These are phyloP conservation scores for Tetramorium parvispinum DNA, from an alignment of 1,140 invertebrate genomes.

Conservation along the genomic window DNA sequence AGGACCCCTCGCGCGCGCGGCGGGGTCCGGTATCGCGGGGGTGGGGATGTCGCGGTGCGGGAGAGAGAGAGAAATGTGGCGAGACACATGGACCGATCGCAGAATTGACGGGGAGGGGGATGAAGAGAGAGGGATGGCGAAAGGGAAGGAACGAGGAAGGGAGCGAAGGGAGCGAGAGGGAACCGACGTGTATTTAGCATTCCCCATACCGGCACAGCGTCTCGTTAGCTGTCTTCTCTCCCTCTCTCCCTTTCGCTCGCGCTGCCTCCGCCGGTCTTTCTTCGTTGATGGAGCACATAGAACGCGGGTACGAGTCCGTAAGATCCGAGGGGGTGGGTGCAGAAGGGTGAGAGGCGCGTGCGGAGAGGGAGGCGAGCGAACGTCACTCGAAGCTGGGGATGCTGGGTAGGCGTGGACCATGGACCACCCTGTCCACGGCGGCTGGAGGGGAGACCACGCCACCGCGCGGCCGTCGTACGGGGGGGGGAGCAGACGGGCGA, in stretches of 20 bases:
- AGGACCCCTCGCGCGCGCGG: conserved; percentile 21
- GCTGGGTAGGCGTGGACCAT: conserved; percentile 78
- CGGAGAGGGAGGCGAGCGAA: conserved; percentile 65
- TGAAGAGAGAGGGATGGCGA: neutral
- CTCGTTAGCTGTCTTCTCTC: conserved; percentile 80
- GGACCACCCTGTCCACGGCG: conserved; percentile 73
- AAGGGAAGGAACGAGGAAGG: neutral
- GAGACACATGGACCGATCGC: conserved; percentile 37
- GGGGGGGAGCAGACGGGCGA: neutral
- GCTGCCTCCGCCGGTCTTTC: conserved; percentile 15
- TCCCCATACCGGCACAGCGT: conserved; percentile 74
- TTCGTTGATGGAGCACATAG: conserved; percentile 44
- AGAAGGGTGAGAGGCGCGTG: conserved; percentile 52
- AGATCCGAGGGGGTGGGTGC: conserved; percentile 62
- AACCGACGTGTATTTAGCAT: conserved; percentile 81
- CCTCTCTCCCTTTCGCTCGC: conserved; percentile 2
- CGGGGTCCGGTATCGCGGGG: neutral
- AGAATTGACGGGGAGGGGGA: conserved; percentile 23
- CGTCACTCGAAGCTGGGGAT: conserved; percentile 71
- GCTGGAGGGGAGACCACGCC: conserved; percentile 73
- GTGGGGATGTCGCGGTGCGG: conserved; percentile 13
- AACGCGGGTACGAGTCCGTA: conserved; percentile 70
- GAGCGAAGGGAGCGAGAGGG: conserved; percentile 30
- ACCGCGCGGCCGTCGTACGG: conserved; percentile 23
- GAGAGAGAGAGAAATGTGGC: conserved; percentile 30